Percentiles rank a stretch among this genome's conserved stretches.
Conservation (phyloP, 2,888 invertebrate genomes). For the Leptopilina syphax region DNA sequence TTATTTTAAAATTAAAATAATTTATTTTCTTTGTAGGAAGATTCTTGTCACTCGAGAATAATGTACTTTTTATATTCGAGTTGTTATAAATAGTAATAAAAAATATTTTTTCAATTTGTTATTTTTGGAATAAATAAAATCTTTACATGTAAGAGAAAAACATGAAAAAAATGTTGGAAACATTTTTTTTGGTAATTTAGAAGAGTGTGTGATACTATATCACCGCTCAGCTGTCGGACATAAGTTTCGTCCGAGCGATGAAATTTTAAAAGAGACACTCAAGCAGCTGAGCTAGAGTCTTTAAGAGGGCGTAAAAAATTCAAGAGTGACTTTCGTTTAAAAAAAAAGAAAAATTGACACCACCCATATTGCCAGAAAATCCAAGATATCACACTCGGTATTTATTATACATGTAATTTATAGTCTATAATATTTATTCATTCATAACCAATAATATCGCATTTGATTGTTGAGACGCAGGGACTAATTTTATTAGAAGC, state of each 20-base stretch:
- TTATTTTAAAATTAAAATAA: no score
- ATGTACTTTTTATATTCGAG: no score
- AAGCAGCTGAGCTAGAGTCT: constrained; percentile 6
- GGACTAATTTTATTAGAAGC: constrained; percentile 55
- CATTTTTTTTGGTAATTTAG: constrained; percentile 2
- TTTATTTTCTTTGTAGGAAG: neutral
- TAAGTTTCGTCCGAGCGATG: neutral
- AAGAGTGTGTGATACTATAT: neutral
- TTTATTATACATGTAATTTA: neutral
- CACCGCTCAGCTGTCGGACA: neutral
- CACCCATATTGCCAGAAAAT: constrained; percentile 48
- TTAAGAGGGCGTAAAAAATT: constrained; percentile 17
- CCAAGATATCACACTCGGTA: constrained; percentile 1
- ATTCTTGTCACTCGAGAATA: no score
- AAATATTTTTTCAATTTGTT: neutral
- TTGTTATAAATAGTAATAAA: no score
- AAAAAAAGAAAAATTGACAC: constrained; percentile 35
- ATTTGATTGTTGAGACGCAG: constrained; percentile 64
- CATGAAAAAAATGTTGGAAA: neutral
- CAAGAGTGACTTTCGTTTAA: constrained; percentile 40
- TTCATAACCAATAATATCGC: constrained; percentile 56
- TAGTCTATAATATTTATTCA: constrained; percentile 47
- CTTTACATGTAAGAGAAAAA: neutral
- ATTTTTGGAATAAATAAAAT: neutral
- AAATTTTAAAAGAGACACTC: constrained; percentile 16